Conservation (phyloP, 2,888 invertebrate genomes). For the Acleris literana region DNA sequence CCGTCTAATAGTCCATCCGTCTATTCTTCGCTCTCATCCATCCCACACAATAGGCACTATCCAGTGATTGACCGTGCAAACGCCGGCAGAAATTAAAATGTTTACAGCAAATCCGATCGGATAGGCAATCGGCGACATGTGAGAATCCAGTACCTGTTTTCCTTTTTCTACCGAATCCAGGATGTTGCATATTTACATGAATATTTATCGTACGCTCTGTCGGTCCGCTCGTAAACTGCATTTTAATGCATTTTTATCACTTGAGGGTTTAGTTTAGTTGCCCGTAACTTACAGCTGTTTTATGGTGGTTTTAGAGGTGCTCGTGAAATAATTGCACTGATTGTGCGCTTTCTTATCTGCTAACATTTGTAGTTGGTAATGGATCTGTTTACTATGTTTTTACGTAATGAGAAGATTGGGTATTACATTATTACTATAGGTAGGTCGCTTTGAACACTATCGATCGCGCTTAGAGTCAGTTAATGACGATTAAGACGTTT, state of each 20-base stretch:
- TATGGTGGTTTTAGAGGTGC: slow-evolving; percentile 18
- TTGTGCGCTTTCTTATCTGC: slow-evolving; percentile 22
- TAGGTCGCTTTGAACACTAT: too few relatives aligned
- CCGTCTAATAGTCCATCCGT: slow-evolving; percentile 13
- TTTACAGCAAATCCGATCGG: slow-evolving; percentile 36
- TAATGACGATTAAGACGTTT: too few relatives aligned
- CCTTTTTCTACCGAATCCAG: slow-evolving; percentile 75
- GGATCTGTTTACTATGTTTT: too few relatives aligned
- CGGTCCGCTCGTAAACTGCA: slow-evolving; percentile 72
- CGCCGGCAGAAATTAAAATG: slow-evolving; percentile 30
- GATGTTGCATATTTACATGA: slow-evolving; percentile 78
- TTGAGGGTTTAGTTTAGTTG: slow-evolving; percentile 40
- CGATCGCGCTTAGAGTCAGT: too few relatives aligned
- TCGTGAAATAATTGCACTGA: slow-evolving; percentile 33
- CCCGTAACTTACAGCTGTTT: slow-evolving; percentile 21
- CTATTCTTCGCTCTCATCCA: slow-evolving; percentile 32
- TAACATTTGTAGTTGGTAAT: background rate
- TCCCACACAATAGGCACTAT: slow-evolving; percentile 23
- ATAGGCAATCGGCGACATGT: slow-evolving; percentile 35
- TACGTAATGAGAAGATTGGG: too few relatives aligned
- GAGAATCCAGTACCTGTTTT: slow-evolving; percentile 40
- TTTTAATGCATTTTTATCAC: slow-evolving; percentile 78
- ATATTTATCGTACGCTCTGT: slow-evolving; percentile 75
- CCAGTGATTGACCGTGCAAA: slow-evolving; percentile 31
- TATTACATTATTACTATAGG: too few relatives aligned